Conservation (phyloP, 2,113 vertebrate genomes). For the Mesocricetus auratus region DNA sequence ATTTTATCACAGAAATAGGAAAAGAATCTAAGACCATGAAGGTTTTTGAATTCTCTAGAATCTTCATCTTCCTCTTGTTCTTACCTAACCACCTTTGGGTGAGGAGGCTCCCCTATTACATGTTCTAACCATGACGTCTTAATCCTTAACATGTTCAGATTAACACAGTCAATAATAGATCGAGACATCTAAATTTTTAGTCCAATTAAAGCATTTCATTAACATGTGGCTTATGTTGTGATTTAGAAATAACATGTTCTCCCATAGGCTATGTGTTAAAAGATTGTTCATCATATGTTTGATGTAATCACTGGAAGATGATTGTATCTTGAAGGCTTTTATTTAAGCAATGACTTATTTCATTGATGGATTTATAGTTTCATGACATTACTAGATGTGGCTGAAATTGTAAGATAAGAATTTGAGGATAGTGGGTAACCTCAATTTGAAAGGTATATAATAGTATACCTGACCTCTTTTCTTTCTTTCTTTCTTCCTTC, state of each 20-base stretch:
- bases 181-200: no score
- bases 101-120: rapidly evolving
- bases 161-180: neutral
- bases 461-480: neutral
- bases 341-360: neutral
- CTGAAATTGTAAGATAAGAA: neutral
- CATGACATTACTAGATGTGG: neutral
- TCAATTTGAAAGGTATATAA: neutral
- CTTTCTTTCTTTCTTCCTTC: no score
- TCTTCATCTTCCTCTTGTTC: no score
- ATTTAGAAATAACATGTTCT: neutral
- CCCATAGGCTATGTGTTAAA: neutral
- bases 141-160: neutral
- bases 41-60: neutral
- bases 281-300: neutral
- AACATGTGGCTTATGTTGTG: neutral
- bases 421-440: no score
- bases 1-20: neutral
- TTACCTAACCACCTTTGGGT: neutral
- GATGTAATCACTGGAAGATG: neutral
- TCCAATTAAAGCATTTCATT: neutral
- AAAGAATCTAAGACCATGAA: neutral
- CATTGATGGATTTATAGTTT: neutral
- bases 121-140: neutral
- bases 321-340: no score